phyloP scores from a whole-genome alignment of 2,113 vertebrate species.

The Brachyhypopomus gauderio region DNA sequence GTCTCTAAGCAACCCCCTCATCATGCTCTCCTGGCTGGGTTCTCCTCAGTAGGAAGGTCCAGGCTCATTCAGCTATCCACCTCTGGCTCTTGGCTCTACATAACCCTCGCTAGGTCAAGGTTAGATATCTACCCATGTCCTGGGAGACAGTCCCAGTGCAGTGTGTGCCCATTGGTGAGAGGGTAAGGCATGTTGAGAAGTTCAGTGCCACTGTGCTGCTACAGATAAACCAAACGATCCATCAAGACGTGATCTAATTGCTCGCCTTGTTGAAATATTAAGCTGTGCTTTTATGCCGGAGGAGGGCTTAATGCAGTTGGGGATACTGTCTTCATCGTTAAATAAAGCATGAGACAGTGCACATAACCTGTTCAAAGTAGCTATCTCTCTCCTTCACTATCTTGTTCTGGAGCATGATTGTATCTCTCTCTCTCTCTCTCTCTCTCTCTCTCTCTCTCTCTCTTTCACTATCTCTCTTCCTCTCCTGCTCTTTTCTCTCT shows the following conservation, averaged over 20 bases:
- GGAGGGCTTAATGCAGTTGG: constrained; percentile 49
- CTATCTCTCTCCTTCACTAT: neutral
- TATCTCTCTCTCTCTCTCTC: constrained; percentile 3
- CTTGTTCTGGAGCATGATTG: neutral
- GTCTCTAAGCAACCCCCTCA: too few species aligned
- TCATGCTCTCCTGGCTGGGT: neutral
- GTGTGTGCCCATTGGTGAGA: neutral
- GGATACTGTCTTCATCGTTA: constrained; percentile 56
- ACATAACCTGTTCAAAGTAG: constrained; percentile 42
- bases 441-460: neutral
- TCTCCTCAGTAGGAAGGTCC: neutral
- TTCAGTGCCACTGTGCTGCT: constrained; percentile 49
- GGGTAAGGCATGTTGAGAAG: constrained; percentile 20
- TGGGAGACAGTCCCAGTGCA: constrained; percentile 20
- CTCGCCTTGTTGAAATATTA: constrained; percentile 54
- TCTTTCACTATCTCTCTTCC: constrained; percentile 17
- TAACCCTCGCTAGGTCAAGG: constrained; percentile 29
- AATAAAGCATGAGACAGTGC: constrained; percentile 62
- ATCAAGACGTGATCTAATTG: constrained; percentile 62
- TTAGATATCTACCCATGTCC: constrained; percentile 35
- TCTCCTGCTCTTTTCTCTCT: neutral
- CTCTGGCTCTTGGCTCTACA: neutral
- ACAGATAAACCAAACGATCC: constrained; percentile 55
- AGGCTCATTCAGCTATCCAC: constrained; percentile 1
- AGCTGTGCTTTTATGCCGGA: constrained; percentile 38